Evolutionary conservation across 2,888 invertebrate genomes (phyloP).

Genomic region (Cybosia mesomella): DNA sequence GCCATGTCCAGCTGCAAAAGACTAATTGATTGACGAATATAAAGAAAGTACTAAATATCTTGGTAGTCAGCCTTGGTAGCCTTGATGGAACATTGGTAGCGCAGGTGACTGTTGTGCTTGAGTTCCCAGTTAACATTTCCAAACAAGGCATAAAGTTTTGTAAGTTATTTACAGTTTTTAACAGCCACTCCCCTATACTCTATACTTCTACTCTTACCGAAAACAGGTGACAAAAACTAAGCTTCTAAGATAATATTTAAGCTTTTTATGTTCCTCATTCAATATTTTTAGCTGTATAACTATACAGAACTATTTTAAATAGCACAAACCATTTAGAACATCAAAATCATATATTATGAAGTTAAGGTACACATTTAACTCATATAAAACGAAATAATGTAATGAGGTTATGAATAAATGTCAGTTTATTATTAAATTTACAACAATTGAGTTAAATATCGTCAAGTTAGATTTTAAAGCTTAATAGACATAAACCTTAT

Average conservation of each 20-base stretch:
- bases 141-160: not conserved
- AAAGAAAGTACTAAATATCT: too few species aligned
- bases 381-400: fast-evolving
- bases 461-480: not conserved
- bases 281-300: too few species aligned
- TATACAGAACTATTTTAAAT: not conserved
- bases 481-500: not conserved
- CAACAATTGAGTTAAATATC: not conserved
- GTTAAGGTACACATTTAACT: not conserved
- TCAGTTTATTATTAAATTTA: not conserved
- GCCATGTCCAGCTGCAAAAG: too few species aligned
- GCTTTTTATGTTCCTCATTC: too few species aligned
- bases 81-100: not conserved
- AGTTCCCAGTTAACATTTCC: not conserved
- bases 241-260: too few species aligned
- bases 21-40: too few species aligned
- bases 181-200: too few species aligned
- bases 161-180: not conserved
- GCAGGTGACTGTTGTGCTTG: not conserved
- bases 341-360: not conserved
- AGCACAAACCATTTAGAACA: not conserved
- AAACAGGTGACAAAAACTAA: too few species aligned
- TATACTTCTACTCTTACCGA: too few species aligned
- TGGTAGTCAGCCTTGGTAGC: too few species aligned
- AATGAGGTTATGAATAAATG: too few species aligned